Base-by-base conservation (phyloP, 2,797 vertebrate genomes). In the Anguilla anguilla region DNA sequence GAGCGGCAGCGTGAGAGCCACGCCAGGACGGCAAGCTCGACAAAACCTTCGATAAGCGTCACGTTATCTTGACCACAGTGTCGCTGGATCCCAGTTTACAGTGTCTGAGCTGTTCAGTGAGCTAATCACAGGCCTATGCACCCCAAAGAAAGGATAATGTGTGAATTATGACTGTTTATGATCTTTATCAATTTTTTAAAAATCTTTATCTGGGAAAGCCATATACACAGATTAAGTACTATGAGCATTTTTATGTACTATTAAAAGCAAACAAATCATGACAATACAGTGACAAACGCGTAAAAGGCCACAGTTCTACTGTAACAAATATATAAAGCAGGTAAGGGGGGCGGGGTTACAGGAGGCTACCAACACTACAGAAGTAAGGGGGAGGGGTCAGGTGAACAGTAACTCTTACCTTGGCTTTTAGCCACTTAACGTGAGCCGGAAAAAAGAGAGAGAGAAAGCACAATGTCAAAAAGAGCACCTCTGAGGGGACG, bases 341-440 rank as follows among this genome's bases (percentile, higher is more conserved):
- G 57, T 9, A 49, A 0, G 43, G 22, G 69, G 6, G 74, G 5
- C 55, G 15, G 25, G 51, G 64, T 61, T 10, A n/a, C 6, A 19
- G 46, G 25, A 51, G 17, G 77, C 46, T 10, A 11, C 57, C 31
- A 84, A 79, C 67, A 87, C 86, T 69, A 49, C 49, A 55, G 55
- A 9, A 13, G 15, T 57, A 84, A 7, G 35, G 79, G 10, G 19
- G 6, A 17, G 25, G 57, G 55, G 83, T 31, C 55, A 84, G 53
- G 82, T 88, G 31, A 85, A 67, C 81, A 85, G 85, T 57, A 92
- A 92, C 94, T 94, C 97, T 99, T 98, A 99, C 98, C 98, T 99
- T 99, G 96, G 98, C 98, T 97, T 97, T 99, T 97, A 99, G 97
- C 98, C 98, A 99, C 98, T 99, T 95, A 97, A 94, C 95, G 96